Base-by-base conservation (phyloP, 1,140 invertebrate genomes). In the Ooceraea biroi region DNA sequence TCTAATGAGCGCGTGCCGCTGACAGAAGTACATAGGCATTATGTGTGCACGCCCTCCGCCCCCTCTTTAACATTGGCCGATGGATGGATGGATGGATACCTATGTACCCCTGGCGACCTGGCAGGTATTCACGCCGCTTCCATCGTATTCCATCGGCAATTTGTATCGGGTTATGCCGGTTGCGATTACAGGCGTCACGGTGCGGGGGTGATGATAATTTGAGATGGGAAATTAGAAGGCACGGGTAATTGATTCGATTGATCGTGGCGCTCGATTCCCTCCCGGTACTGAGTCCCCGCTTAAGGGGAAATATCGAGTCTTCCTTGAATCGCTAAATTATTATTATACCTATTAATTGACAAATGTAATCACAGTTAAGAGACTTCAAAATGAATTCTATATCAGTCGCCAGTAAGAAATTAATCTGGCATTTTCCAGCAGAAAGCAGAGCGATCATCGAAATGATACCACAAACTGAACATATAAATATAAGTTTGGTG, bases 1-100 rank as follows among this genome's bases (percentile, higher is more conserved):
- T 90, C 90, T 93, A 94, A 93, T 93, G 93, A 93, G 93, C 92
- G 92, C 93, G 92, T 94, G 93, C 87, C 90, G 88, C 61, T 93
- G 93, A 94, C 93, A 93, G 90, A 88, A 88, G 78, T 90, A 91
- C 85, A 83, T 57, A 50, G 58, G 71, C 82, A 90, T 91, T 90
- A 90, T 89, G 60, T 72, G 84, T 74, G 60, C 85, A 73, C 74
- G 89, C 76, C 36, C 60, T 44, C 52, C 19, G 10, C 52, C 50
- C 58, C 73, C 63, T 66, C 84, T 55, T 22, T 57, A 14, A 2
- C 12, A 50, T 30, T 41, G 3, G 14, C 30, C 76, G 22, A 69
- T 8, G 41, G 41, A 71, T 84, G 71, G n/a, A n/a, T n/a, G n/a
- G n/a, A n/a, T 44, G 50, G 74, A 84, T 84, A 71, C 63, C 65